A percentile compares a stretch with the other conserved stretches of the same genome.
Conservation (phyloP, 2,113 vertebrate genomes). For the Xiphophorus maculatus region DNA sequence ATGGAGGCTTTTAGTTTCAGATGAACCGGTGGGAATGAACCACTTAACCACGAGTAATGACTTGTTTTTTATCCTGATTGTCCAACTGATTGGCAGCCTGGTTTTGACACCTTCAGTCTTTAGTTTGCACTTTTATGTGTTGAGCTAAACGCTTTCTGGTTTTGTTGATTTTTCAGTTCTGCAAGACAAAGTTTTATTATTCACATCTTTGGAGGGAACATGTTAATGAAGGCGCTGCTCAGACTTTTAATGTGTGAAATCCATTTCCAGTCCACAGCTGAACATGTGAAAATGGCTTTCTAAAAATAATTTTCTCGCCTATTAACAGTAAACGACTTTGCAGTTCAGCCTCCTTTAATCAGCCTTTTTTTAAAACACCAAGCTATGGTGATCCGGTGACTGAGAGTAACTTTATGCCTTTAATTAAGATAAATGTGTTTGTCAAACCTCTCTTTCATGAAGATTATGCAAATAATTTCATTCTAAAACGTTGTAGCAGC, state of each 20-base stretch:
- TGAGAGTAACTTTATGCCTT: not conserved
- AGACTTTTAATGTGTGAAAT: slow-evolving; percentile 13
- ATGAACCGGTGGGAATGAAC: slow-evolving; percentile 59
- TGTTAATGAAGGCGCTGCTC: slow-evolving; percentile 7
- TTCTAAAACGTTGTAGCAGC: not conserved
- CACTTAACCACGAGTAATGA: slow-evolving; percentile 57
- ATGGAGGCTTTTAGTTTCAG: slow-evolving; percentile 70
- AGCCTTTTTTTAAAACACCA: not conserved
- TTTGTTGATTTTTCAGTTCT: not conserved
- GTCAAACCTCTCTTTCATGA: not conserved
- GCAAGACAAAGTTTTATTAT: not conserved
- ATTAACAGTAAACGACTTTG: not conserved
- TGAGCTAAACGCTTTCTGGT: slow-evolving; percentile 5
- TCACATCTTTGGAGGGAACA: not conserved
- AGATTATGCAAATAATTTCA: not conserved
- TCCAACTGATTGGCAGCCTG: slow-evolving; percentile 17
- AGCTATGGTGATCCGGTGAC: slow-evolving; percentile 2
- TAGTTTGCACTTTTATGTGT: not conserved
- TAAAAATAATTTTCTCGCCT: slow-evolving; percentile 14
- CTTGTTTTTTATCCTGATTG: slow-evolving; percentile 33
- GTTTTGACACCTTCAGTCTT: slow-evolving; percentile 6
- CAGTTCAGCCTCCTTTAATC: not conserved
- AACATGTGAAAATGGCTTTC: slow-evolving; percentile 25
- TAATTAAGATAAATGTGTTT: no score
- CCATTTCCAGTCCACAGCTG: not conserved